These are phyloP conservation scores for Mizuhopecten yessoensis DNA, from an alignment of 1,140 invertebrate species.

Conservation along the genomic window DNA sequence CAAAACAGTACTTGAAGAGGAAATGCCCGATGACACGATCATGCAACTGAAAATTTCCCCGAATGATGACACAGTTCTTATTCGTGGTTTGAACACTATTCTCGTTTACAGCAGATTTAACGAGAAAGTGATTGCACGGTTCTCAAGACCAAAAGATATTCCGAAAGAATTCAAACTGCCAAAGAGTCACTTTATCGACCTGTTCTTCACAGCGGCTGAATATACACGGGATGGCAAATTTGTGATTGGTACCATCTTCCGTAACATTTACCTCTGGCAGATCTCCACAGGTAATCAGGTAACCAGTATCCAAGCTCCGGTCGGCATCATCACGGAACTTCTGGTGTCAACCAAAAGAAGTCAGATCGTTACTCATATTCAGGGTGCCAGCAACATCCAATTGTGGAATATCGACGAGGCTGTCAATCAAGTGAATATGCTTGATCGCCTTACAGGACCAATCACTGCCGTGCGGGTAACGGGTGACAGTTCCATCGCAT, in stretches of 20 bases:
- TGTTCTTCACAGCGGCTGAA: slow-evolving; percentile 76
- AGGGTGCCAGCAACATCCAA: slow-evolving; percentile 72
- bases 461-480: slow-evolving; percentile 75
- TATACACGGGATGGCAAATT: slow-evolving; percentile 77
- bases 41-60: slow-evolving; percentile 68
- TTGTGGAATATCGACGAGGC: slow-evolving; percentile 79
- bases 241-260: slow-evolving; percentile 78
- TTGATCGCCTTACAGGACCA: slow-evolving; percentile 76
- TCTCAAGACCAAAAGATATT: slow-evolving; percentile 74
- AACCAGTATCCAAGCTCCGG: slow-evolving; percentile 78
- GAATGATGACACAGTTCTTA: slow-evolving; percentile 72
- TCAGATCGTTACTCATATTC: slow-evolving; percentile 76
- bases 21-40: slow-evolving; percentile 73
- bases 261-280: slow-evolving; percentile 81
- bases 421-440: slow-evolving; percentile 71
- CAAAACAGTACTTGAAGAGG: slow-evolving; percentile 73
- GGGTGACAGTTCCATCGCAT: slow-evolving; percentile 67
- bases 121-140: slow-evolving; percentile 72
- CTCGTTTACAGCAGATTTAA: slow-evolving; percentile 74
- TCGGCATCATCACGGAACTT: slow-evolving; percentile 77
- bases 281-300: slow-evolving; percentile 67
- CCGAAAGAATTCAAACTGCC: slow-evolving; percentile 81
- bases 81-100: slow-evolving; percentile 72
- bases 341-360: slow-evolving; percentile 67
- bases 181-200: slow-evolving; percentile 67